Conservation (phyloP, 2,113 vertebrate species). For the Heterotilapia buettikoferi region DNA sequence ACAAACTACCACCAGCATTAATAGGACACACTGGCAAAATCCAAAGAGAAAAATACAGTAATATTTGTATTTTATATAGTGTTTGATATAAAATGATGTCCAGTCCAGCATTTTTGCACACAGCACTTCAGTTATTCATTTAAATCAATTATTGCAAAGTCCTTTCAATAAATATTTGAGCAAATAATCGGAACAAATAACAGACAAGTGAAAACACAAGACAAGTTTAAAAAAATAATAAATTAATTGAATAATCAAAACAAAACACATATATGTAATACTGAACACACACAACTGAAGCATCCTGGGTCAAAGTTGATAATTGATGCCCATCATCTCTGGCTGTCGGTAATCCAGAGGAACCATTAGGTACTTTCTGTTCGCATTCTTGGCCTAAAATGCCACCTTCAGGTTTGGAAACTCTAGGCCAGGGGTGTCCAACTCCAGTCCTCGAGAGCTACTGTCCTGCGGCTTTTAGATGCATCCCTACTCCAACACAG, state of each 20-base stretch:
- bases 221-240: background rate
- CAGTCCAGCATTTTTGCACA: background rate
- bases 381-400: fast-evolving
- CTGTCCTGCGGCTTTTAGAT: background rate
- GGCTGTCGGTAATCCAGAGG: background rate
- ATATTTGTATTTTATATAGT: background rate
- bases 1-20: background rate
- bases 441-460: fast-evolving
- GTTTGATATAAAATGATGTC: background rate
- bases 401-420: background rate
- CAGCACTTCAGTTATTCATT: background rate
- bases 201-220: background rate
- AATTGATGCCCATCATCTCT: background rate
- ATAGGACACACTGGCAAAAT: background rate
- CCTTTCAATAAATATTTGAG: background rate
- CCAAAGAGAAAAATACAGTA: background rate
- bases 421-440: background rate
- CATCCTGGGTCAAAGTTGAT: background rate
- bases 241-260: background rate
- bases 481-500: background rate
- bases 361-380: fast-evolving
- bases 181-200: background rate
- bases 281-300: background rate
- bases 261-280: fast-evolving
- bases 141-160: background rate